Evolutionary conservation across 2,113 vertebrate species (phyloP).

Genomic region (Corythornis cristatus): DNA sequence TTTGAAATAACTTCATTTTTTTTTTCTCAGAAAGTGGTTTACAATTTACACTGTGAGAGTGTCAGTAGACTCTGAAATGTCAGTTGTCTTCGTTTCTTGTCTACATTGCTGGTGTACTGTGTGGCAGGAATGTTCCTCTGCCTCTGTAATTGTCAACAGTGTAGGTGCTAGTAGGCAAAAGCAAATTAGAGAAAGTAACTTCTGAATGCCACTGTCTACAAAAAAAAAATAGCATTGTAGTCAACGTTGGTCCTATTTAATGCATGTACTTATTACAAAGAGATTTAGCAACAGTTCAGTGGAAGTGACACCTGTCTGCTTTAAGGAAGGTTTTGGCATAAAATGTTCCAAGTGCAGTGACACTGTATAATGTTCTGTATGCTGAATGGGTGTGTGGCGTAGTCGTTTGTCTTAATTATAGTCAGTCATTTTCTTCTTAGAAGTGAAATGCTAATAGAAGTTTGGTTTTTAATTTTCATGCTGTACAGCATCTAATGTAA

Average conservation of each 20-base stretch:
- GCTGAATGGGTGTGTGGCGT: background rate
- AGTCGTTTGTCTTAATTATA: constrained; percentile 40
- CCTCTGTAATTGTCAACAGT: background rate
- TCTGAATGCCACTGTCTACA: background rate
- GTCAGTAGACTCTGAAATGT: background rate
- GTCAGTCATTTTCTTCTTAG: background rate
- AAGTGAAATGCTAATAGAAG: background rate
- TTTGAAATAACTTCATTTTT: background rate
- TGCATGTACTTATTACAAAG: background rate
- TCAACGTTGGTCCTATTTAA: background rate
- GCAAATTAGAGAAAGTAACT: background rate
- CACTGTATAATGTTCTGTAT: background rate
- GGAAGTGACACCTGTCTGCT: constrained; percentile 47
- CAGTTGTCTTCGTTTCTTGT: background rate
- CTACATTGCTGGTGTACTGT: accelerated
- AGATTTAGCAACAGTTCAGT: background rate
- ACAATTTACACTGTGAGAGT: accelerated
- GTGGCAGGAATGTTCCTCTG: background rate
- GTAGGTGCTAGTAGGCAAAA: background rate
- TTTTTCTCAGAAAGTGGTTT: background rate
- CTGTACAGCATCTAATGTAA: background rate
- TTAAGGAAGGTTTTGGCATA: constrained; percentile 15
- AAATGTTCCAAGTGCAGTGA: constrained; percentile 25
- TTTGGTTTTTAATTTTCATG: constrained; percentile 12
- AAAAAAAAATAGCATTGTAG: background rate